Base-by-base conservation (phyloP, 2,113 vertebrate species). In the Brachyistius frenatus region DNA sequence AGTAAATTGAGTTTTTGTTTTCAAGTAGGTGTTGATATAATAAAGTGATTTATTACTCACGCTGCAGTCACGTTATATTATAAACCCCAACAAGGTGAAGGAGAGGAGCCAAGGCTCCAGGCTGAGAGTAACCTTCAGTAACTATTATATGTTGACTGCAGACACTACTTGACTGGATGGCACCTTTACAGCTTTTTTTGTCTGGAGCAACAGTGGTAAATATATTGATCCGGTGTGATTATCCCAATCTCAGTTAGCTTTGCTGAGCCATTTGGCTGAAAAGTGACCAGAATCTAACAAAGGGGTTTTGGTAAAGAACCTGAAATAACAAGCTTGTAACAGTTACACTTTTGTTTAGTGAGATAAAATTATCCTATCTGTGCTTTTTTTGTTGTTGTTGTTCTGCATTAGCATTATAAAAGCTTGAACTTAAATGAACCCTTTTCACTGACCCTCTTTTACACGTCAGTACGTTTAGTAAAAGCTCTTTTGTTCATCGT, bases 291-390 rank as follows among this genome's bases (percentile, higher is more conserved):
- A 73, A 63, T 77, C 67, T 75, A 16, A 81, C 23, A 55, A 49
- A 11, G 63, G 46, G 73, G 52, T 53, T 88, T 86, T 80, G 41
- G 47, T 83, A 46, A 76, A 76, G 74, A 36, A 77, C 55, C 76
- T 83, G 52, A 74, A 67, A 83, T 70, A 23, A 65, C 77, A 61
- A 64, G 63, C 50, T 72, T 52, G 54, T 79, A 62, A 73, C 41
- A 76, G 60, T 44, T 62, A 74, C 16, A 76, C 32, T 77, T 84
- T 83, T 81, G 82, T 83, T 86, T 55, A 83, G 86, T 89, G 86
- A 86, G 81, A 91, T 85, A 86, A 71, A 76, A 71, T 53, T 2
- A 47, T 36, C 50, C 32, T 7, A 13, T 37, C 4, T 74, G 65
- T 73, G 49, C 55, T 76, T 66, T 46, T 30, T 66, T 44, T 44